Percentiles rank a stretch among this genome's conserved stretches.
phyloP scores from a whole-genome alignment of 2,888 invertebrate species.

The Callyntrura sp. region DNA sequence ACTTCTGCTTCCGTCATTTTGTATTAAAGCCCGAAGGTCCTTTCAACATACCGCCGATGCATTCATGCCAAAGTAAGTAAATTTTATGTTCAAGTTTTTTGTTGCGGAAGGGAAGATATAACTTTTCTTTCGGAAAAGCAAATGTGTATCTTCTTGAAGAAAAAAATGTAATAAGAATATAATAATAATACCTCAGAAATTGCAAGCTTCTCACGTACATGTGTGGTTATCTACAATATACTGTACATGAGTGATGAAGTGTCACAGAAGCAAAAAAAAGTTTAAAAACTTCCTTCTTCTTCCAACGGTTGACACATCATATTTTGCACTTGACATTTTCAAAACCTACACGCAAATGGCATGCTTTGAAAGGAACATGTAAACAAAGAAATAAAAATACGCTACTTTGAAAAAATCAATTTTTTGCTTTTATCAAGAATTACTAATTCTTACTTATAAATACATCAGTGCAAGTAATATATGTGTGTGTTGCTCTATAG shows the following conservation, averaged over 20 bases:
- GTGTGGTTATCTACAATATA: neutral
- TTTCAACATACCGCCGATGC: constrained; percentile 21
- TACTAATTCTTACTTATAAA: neutral
- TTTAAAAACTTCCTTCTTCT: neutral
- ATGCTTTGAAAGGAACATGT: neutral
- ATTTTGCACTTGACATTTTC: constrained; percentile 1
- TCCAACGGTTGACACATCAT: neutral
- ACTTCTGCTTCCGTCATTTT: constrained; percentile 24
- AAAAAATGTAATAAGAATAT: neutral
- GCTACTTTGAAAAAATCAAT: neutral
- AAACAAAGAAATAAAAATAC: neutral
- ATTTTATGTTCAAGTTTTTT: neutral
- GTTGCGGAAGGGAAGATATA: neutral
- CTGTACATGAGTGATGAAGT: neutral
- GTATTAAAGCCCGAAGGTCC: neutral
- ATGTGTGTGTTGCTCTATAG: no score
- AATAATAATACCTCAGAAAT: no score
- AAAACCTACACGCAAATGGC: neutral
- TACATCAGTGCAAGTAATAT: no score
- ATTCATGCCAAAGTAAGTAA: constrained; percentile 18
- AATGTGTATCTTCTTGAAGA: neutral
- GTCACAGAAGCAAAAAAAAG: neutral
- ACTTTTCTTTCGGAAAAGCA: neutral
- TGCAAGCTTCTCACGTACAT: neutral
- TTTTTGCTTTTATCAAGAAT: neutral